phyloP scores from a whole-genome alignment of 2,888 invertebrate species.

The Eilema sororculum region DNA sequence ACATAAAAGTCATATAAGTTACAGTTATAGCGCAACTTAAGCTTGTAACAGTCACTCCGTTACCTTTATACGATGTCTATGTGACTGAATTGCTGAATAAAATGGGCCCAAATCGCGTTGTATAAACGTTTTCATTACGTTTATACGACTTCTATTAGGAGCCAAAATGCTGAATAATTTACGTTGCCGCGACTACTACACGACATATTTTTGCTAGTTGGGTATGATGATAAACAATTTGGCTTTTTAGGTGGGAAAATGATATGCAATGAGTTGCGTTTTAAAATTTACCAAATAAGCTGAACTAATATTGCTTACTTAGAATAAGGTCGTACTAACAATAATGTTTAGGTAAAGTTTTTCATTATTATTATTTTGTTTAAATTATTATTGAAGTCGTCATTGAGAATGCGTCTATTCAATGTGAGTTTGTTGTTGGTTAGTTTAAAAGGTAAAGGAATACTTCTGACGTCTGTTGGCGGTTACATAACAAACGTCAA shows the following conservation, averaged over 20 bases:
- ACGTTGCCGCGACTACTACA: too few relatives aligned
- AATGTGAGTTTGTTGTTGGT: constrained; percentile 21
- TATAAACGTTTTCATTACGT: too few relatives aligned
- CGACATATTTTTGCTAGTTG: too few relatives aligned
- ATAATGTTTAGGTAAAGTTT: constrained; percentile 28
- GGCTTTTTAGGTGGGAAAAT: constrained; percentile 67
- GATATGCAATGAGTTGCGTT: constrained; percentile 57
- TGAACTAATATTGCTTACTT: constrained; percentile 56
- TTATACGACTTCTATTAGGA: too few relatives aligned
- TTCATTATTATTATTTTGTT: constrained; percentile 39
- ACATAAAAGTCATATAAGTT: too few relatives aligned
- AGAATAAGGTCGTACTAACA: constrained; percentile 63
- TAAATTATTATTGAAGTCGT: constrained; percentile 43
- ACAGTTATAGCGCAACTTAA: too few relatives aligned
- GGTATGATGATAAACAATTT: constrained; percentile 65
- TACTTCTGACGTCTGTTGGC: neutral
- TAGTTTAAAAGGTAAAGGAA: constrained; percentile 8
- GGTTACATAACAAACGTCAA: constrained; percentile 9
- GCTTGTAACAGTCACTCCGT: too few relatives aligned
- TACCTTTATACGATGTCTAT: too few relatives aligned
- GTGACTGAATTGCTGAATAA: too few relatives aligned
- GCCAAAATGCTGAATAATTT: too few relatives aligned
- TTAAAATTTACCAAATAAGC: constrained; percentile 64
- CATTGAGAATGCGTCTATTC: constrained; percentile 28
- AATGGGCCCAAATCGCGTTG: too few relatives aligned